Evolutionary conservation across 2,888 invertebrate species (phyloP), one percentile per base, ranked within the genome.

Genomic region (Pterobdella sp.): DNA sequence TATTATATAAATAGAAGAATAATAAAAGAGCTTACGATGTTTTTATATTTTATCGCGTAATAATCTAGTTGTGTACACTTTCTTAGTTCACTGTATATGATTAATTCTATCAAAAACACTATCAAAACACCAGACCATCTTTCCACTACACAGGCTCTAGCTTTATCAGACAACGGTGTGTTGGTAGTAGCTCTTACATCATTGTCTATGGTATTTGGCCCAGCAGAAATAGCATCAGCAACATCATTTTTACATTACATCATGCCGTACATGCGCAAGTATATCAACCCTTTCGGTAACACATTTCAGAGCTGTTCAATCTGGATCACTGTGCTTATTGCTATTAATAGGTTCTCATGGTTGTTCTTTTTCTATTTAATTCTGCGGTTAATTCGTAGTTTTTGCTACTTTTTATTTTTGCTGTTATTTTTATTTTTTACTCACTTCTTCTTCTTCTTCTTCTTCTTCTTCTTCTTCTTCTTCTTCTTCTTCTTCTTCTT

Each of bases 381-480:
- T n/a, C n/a, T n/a, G n/a, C n/a, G n/a, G n/a, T n/a, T n/a, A n/a
- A n/a, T n/a, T n/a, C n/a, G n/a, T n/a, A n/a, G n/a, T n/a, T n/a
- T n/a, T n/a, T 49, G 18, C n/a, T 49, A 18, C 42, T 18, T 42
- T 18, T 42, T 42, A 7, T 42, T 42, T 18, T 42, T 42, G 10
- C 18, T 42, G 10, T 42, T 42, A 7, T 42, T 42, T 18, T 42
- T 42, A 7, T 42, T 42, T 18, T 42, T 42, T 18, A 14, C 18
- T 18, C 18, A 52, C 32, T 66, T 67, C 26, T 65, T 72, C 73
- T 56, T 66, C 67, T 76, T 74, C 31, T 73, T 74, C 52, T n/a
- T 68, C 80, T 75, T 60, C 77, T 77, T 73, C 79, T 79, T 74
- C 79, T 76, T 75, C 79, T 79, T 66, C 79, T 78, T 72, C 77